These are phyloP conservation scores for Halcyon malimbica DNA, from an alignment of 2,113 vertebrate genomes.

Conservation along the genomic window DNA sequence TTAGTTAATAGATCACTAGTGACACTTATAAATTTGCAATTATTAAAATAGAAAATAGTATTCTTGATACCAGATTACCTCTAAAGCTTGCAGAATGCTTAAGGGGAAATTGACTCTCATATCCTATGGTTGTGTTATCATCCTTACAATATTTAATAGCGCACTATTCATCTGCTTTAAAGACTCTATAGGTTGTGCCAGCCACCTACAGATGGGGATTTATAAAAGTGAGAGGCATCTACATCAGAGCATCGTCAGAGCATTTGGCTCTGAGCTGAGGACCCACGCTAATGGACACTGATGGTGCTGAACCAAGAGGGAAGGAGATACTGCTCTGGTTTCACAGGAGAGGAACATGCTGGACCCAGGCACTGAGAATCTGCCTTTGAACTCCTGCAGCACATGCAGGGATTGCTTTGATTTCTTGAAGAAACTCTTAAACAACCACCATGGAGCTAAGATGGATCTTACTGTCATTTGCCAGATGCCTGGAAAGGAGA, in stretches of 20 bases:
- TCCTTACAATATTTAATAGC: neutral
- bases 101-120: neutral
- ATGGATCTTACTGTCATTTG: neutral
- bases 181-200: slow-evolving; percentile 95
- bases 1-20: neutral
- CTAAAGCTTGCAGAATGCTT: neutral
- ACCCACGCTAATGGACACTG: neutral
- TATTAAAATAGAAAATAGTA: neutral
- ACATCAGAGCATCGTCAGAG: neutral
- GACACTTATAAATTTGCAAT: neutral
- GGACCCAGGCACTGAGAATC: neutral
- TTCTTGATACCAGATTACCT: accelerated
- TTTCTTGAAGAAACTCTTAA: neutral
- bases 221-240: slow-evolving; percentile 65
- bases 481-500: neutral
- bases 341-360: neutral
- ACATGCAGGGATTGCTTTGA: neutral
- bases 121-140: neutral
- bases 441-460: neutral
- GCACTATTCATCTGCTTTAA: neutral
- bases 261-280: neutral
- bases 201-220: slow-evolving; percentile 92
- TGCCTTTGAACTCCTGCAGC: neutral
- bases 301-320: neutral
- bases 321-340: neutral